Evolutionary conservation across 2,113 vertebrate species (phyloP).

Genomic region (Oreamnos americanus): DNA sequence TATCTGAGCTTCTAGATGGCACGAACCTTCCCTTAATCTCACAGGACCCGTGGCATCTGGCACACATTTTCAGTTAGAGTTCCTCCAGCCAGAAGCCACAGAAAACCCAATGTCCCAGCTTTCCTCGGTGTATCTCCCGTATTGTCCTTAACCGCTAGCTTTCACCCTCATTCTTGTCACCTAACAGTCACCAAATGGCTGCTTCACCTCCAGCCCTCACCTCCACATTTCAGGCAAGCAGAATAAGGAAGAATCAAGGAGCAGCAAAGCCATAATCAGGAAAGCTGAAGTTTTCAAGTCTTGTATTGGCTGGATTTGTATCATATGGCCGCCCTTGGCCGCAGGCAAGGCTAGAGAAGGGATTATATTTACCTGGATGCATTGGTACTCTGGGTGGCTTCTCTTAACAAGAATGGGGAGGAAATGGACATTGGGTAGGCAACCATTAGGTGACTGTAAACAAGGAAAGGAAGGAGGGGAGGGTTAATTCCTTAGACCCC

Average conservation of each 20-base stretch:
- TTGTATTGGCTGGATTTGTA: background rate
- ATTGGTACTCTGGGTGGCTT: background rate
- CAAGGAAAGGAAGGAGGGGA: background rate
- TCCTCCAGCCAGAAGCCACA: background rate
- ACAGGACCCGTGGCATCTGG: background rate
- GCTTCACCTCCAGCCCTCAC: constrained; percentile 32
- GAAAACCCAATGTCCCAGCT: background rate
- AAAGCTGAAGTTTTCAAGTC: background rate
- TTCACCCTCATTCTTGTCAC: background rate
- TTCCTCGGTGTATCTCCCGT: background rate
- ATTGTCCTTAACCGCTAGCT: background rate
- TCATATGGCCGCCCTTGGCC: background rate
- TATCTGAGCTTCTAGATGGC: background rate
- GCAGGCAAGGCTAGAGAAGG: background rate
- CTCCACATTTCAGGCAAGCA: background rate
- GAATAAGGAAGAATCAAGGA: background rate
- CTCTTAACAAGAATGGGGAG: background rate
- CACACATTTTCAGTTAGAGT: background rate
- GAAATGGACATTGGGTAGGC: background rate
- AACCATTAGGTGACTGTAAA: background rate
- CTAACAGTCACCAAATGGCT: background rate
- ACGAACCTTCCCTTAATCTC: background rate
- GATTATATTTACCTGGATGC: background rate
- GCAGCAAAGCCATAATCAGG: background rate
- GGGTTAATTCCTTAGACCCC: background rate